Conservation (phyloP, 2,797 vertebrate species). For the Acanthurus leucopareius region DNA sequence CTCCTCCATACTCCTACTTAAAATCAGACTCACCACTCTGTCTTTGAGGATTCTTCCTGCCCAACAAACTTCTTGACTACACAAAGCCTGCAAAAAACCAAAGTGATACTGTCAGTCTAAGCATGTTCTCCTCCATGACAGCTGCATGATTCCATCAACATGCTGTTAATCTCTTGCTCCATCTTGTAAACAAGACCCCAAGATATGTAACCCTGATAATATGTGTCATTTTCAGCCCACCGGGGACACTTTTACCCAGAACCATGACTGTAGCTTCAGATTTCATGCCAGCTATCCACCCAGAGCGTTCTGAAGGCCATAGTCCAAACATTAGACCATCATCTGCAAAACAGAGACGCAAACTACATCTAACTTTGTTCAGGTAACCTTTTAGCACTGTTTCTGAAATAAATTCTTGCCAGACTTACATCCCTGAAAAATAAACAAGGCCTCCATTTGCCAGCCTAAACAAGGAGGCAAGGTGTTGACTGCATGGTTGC, state of each 20-base stretch:
- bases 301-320: background rate
- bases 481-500: no score
- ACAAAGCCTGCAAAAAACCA: background rate
- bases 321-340: background rate
- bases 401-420: no score
- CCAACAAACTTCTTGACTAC: background rate
- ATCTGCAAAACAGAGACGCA: background rate
- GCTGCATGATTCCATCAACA: background rate
- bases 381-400: no score
- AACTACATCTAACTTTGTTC: no score
- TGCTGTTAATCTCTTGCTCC: background rate
- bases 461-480: no score
- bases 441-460: no score
- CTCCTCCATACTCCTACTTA: conserved; percentile 8
- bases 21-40: background rate
- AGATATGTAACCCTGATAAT: conserved; percentile 4
- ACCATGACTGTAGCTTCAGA: conserved; percentile 1
- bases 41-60: background rate
- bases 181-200: background rate
- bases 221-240: background rate
- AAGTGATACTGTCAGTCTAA: conserved; percentile 1
- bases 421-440: no score
- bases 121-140: conserved; percentile 12
- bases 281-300: conserved; percentile 1
- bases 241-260: conserved; percentile 14